Conservation (phyloP, 2,888 invertebrate species). For the Abscondita cerata region DNA sequence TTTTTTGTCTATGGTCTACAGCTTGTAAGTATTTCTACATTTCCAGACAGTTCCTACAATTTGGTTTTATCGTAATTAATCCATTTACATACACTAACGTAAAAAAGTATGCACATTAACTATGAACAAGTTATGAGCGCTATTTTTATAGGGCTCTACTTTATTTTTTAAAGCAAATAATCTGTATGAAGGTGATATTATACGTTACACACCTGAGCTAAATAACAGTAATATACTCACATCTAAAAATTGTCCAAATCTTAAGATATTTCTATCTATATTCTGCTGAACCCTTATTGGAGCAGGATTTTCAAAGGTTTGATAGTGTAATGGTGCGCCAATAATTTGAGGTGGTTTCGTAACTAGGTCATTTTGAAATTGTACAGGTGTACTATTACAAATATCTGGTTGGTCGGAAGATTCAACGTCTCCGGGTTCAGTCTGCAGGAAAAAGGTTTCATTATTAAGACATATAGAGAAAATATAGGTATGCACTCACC, state of each 20-base stretch:
- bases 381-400: not conserved
- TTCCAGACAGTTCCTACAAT: constrained; percentile 26
- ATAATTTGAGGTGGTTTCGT: no score
- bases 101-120: not conserved
- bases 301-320: not conserved
- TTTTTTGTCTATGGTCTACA: constrained; percentile 32
- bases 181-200: not conserved
- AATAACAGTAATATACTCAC: not conserved
- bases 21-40: constrained; percentile 27
- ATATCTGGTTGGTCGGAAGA: not conserved
- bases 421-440: not conserved
- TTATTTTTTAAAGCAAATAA: not conserved
- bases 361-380: no score
- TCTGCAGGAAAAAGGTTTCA: not conserved
- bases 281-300: not conserved
- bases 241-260: no score
- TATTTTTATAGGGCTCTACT: not conserved
- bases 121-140: not conserved
- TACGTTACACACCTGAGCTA: not conserved
- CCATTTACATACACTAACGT: no score
- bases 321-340: not conserved
- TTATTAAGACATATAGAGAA: not conserved
- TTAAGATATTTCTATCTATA: not conserved
- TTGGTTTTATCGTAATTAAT: not conserved
- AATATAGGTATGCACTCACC: no score